phyloP scores from a whole-genome alignment of 2,888 invertebrate genomes.

The Agriopis marginaria region DNA sequence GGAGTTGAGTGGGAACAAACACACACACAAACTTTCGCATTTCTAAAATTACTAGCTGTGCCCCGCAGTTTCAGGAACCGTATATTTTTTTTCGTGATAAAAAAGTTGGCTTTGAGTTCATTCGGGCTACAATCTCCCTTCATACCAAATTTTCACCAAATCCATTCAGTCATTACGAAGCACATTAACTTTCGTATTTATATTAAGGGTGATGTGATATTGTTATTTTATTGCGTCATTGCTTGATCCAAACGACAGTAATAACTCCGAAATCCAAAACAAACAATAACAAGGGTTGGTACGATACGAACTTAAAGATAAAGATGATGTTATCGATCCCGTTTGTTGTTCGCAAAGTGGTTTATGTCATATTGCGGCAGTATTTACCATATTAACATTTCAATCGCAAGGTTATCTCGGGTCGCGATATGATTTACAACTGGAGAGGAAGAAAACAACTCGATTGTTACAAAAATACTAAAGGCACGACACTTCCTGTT shows the following conservation, averaged over 20 bases:
- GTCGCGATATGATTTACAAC: constrained; percentile 52
- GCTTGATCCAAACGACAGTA: not conserved
- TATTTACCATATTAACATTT: constrained; percentile 62
- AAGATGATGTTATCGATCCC: constrained; percentile 37
- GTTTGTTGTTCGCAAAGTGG: constrained; percentile 40
- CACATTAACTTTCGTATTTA: too few species aligned
- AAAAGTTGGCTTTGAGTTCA: too few species aligned
- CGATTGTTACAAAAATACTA: constrained; percentile 37
- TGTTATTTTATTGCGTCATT: not conserved
- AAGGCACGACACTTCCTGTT: constrained; percentile 42
- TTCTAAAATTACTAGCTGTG: too few species aligned
- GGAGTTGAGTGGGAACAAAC: too few species aligned
- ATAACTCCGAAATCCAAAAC: not conserved
- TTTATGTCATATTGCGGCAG: constrained; percentile 40
- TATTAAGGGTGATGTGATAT: too few species aligned
- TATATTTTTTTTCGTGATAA: too few species aligned
- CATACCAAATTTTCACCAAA: too few species aligned
- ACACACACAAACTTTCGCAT: too few species aligned
- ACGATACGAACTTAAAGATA: not conserved
- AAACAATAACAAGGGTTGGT: constrained; percentile 3
- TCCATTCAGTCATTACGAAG: too few species aligned
- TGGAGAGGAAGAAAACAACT: constrained; percentile 42
- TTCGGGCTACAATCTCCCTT: too few species aligned
- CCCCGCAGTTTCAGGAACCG: too few species aligned
- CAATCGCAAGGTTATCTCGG: constrained; percentile 63